phyloP scores from a whole-genome alignment of 2,113 vertebrate genomes.

The Poeciliopsis occidentalis region DNA sequence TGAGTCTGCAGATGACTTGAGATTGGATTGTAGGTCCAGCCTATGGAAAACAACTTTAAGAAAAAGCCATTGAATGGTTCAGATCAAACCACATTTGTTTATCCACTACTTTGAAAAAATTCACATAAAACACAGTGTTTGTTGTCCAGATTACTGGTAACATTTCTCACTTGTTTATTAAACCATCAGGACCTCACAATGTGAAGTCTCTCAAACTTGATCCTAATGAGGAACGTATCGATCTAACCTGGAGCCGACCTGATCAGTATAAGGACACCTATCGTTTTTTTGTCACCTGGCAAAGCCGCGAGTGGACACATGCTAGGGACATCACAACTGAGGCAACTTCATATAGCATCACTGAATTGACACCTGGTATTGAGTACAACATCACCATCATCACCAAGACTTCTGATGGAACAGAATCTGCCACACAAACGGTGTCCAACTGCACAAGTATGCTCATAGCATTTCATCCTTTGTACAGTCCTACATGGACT shows the following conservation, averaged over 20 bases:
- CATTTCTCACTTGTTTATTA: neutral
- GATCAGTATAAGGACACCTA: constrained; percentile 37
- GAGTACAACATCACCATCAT: constrained; percentile 68
- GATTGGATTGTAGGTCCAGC: too few species aligned
- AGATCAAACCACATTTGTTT: neutral
- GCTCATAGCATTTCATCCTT: neutral
- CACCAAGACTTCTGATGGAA: constrained; percentile 57
- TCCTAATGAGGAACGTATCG: constrained; percentile 18
- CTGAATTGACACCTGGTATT: constrained; percentile 68
- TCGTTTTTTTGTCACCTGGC: constrained; percentile 50
- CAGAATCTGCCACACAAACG: neutral
- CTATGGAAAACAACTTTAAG: neutral
- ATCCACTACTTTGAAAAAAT: neutral
- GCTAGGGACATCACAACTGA: rapidly evolving
- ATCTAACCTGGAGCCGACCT: constrained; percentile 61
- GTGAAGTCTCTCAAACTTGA: constrained; percentile 6
- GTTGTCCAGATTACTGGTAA: neutral
- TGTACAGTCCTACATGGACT: neutral
- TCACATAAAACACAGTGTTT: neutral
- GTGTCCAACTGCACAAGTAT: constrained; percentile 77
- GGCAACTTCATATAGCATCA: rapidly evolving
- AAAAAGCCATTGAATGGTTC: neutral
- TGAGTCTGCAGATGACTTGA: too few species aligned
- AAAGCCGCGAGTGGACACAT: neutral
- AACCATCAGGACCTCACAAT: constrained; percentile 51